Base-by-base conservation (phyloP, 92 coral and sea anemone genomes). In the Porites cylindrica region DNA sequence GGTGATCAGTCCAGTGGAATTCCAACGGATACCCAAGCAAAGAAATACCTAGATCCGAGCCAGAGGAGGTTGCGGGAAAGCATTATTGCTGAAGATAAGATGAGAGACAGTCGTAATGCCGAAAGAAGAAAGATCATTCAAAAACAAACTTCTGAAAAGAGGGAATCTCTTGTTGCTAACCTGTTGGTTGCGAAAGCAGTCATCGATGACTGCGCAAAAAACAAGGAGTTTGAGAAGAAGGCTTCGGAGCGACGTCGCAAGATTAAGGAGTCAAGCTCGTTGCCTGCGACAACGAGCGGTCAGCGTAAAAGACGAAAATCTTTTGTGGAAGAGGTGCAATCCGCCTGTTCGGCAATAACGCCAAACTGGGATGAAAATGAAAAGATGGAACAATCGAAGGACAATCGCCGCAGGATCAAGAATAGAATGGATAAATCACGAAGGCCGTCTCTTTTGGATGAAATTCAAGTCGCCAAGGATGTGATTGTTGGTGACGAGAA, bases 141-240 rank as follows among this genome's bases (percentile, higher is more conserved):
- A 29, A 16, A 16, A 10, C 26, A 81, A 38, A 81, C 66, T 0
- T 68, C 13, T 5, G n/a, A 26, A 0, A 81, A 11, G 26, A 9
- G 85, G 69, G 11, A 68, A 52, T 69, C 85, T 26, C 85, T 81
- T 7, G 63, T 17, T 29, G 85, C 54, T 26, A 81, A 65, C 68
- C 10, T 81, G 52, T 1, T 32, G 54, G 29, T 68, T 10, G 76
- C 85, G 2, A 81, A 81, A 81, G 13, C 64, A 2, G 8, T 81
- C 59, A 54, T 81, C 18, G 66, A 53, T 54, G 67, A 24, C 32
- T 26, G 10, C 8, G 29, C 32, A 0, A 68, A 69, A 52, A 68
- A 81, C 32, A 69, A 70, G 18, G 13, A 68, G 43, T 54, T 67
- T 24, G 85, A 81, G 18, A 16, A 69, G 56, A 81, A 56, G 20